Evolutionary conservation across 2,888 invertebrate genomes (phyloP).

Genomic region (Tenodera sinensis): DNA sequence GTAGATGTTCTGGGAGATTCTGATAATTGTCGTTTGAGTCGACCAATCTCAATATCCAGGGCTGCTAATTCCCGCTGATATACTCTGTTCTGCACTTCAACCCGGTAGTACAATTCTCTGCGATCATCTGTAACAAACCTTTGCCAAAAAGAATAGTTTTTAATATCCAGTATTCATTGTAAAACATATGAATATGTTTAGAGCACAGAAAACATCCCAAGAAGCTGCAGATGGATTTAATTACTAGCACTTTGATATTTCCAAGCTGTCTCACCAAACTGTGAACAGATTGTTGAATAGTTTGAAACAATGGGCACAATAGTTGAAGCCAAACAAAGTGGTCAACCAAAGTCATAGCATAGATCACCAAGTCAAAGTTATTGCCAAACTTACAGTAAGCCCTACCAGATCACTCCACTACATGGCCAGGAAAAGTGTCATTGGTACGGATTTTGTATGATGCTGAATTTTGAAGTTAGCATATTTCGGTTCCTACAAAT

Average conservation of each 20-base stretch:
- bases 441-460: no score
- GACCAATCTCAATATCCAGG: slow-evolving; percentile 71
- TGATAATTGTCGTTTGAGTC: slow-evolving; percentile 63
- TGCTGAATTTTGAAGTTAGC: no score
- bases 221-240: not conserved
- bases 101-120: slow-evolving; percentile 76
- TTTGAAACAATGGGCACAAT: not conserved
- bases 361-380: not conserved
- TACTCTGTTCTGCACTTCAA: slow-evolving; percentile 88
- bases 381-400: no score
- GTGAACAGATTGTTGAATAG: not conserved
- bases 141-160: slow-evolving; percentile 32
- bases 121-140: slow-evolving; percentile 79
- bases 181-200: no score
- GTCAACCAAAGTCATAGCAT: not conserved
- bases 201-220: not conserved
- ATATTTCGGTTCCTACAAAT: not conserved
- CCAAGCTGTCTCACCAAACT: not conserved
- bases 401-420: no score
- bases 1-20: slow-evolving; percentile 15
- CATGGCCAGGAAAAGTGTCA: no score
- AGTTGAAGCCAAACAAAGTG: not conserved
- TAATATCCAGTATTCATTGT: no score
- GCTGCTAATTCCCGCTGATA: slow-evolving; percentile 79
- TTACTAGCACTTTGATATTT: not conserved